These are phyloP conservation scores for Macrocentrus cingulum DNA, from an alignment of 1,140 invertebrate genomes.

Conservation along the genomic window DNA sequence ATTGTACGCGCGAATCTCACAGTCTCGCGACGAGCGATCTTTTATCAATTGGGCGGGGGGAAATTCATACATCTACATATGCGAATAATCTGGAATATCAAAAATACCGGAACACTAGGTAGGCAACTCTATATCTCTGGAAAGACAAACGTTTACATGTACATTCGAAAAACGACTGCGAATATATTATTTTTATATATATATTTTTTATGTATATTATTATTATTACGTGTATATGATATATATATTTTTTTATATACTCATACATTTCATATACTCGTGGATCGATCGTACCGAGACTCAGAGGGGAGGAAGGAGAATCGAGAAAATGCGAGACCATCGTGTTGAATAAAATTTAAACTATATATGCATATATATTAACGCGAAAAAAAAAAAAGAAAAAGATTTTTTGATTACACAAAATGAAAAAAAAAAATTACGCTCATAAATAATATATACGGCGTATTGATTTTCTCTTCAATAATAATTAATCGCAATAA, in stretches of 20 bases:
- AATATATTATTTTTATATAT: conserved; percentile 26
- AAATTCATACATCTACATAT: conserved; percentile 22
- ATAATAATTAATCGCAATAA: conserved; percentile 42
- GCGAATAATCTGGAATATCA: conserved; percentile 23
- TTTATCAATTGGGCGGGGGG: no score
- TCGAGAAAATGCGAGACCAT: no score
- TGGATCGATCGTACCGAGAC: neutral
- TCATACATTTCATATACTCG: conserved; percentile 1
- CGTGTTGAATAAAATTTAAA: neutral
- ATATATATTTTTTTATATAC: conserved; percentile 3
- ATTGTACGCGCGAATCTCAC: neutral
- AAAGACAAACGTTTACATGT: conserved; percentile 10
- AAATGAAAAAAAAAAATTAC: conserved; percentile 30
- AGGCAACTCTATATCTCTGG: conserved; percentile 16
- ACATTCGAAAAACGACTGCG: conserved; percentile 13
- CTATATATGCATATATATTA: no score
- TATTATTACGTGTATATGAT: neutral
- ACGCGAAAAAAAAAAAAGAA: neutral
- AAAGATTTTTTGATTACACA: conserved; percentile 31
- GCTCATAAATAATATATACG: conserved; percentile 24
- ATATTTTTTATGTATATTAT: conserved; percentile 29
- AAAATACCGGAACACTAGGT: conserved; percentile 23
- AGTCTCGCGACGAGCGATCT: conserved; percentile 22
- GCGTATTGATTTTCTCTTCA: conserved; percentile 16
- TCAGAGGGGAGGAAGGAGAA: no score